Evolutionary conservation across 2,113 vertebrate genomes (phyloP).

Genomic region (Xiphophorus hellerii): DNA sequence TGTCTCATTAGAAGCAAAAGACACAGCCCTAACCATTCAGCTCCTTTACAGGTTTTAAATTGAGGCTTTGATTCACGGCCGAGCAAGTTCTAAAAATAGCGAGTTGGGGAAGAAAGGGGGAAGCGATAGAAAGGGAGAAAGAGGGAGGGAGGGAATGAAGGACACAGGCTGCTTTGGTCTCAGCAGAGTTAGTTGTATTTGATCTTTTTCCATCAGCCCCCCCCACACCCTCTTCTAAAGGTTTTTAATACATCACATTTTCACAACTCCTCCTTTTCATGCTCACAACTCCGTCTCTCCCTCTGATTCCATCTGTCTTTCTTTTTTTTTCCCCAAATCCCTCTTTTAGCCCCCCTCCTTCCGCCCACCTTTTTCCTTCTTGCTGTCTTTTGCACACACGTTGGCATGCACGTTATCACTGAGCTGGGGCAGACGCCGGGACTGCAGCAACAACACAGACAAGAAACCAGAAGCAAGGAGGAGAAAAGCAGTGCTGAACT

Average conservation of each 20-base stretch:
- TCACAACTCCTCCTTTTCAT: constrained; percentile 43
- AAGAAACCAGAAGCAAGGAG: constrained; percentile 43
- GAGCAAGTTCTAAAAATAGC: constrained; percentile 79
- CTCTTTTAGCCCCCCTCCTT: constrained; percentile 15
- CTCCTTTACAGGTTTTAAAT: constrained; percentile 70
- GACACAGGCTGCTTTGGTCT: constrained; percentile 52
- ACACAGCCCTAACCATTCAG: constrained; percentile 57
- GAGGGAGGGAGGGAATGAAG: constrained; percentile 27
- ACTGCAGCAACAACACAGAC: constrained; percentile 58
- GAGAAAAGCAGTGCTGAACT: constrained; percentile 34
- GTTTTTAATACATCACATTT: constrained; percentile 50
- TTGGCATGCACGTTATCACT: constrained; percentile 39
- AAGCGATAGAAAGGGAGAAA: constrained; percentile 16
- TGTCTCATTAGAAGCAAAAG: constrained; percentile 58
- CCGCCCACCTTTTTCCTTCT: constrained; percentile 19
- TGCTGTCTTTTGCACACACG: constrained; percentile 44
- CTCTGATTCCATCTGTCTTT: constrained; percentile 47
- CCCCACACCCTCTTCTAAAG: neutral
- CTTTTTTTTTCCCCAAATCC: constrained; percentile 33
- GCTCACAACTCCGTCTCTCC: constrained; percentile 47
- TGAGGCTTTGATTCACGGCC: constrained; percentile 67
- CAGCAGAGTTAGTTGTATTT: constrained; percentile 56
- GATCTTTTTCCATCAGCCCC: constrained; percentile 37
- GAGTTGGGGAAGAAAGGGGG: constrained; percentile 16
- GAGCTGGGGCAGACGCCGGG: constrained; percentile 38